Conservation (phyloP, 2,797 vertebrate genomes). For the Helarctos malayanus region DNA sequence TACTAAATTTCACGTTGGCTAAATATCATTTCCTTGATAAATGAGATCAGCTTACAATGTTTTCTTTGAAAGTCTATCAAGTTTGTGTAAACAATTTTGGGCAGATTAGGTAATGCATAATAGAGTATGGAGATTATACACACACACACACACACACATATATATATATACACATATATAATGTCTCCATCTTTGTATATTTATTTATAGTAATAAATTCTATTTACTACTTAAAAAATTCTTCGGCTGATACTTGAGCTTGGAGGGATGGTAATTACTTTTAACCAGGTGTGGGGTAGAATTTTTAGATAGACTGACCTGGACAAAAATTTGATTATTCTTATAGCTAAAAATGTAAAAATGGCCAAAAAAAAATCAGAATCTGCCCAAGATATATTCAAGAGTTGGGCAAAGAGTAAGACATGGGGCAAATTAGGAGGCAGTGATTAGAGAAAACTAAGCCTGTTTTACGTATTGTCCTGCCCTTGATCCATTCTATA, state of each 20-base stretch:
- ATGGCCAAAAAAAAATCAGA: background rate
- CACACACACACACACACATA: too few species aligned
- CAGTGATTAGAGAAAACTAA: background rate
- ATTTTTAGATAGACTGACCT: background rate
- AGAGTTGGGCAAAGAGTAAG: background rate
- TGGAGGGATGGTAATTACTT: background rate
- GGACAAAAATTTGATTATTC: background rate
- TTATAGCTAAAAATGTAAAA: background rate
- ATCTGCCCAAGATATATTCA: background rate
- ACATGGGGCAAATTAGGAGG: background rate
- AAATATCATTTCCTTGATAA: background rate
- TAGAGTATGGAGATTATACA: background rate
- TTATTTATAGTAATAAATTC: background rate
- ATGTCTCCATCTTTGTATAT: background rate
- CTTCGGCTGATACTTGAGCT: background rate
- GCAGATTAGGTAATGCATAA: background rate
- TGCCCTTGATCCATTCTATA: rapidly evolving
- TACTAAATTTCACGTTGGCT: background rate
- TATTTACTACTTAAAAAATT: background rate
- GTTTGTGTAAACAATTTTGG: background rate
- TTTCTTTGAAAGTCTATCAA: background rate
- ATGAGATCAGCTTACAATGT: background rate
- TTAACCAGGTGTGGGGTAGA: background rate
- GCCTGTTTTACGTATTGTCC: background rate
- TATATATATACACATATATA: background rate